A percentile compares a stretch with the other conserved stretches of the same genome.
Conservation (phyloP, 2,888 invertebrate species). For the Cataglyphis altisquamis region DNA sequence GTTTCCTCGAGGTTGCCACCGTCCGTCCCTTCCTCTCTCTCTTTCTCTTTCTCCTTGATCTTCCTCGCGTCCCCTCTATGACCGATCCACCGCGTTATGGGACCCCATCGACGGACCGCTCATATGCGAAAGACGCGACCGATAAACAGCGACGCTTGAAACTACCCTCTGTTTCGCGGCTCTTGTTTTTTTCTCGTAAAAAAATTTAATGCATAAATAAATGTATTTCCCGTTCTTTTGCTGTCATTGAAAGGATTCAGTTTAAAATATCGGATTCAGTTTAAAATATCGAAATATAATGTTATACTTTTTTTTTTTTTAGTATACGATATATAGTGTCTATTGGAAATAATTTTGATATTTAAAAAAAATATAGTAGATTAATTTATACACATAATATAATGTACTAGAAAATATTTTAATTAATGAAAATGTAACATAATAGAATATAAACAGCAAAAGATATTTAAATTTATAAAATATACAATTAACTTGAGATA, state of each 20-base stretch:
- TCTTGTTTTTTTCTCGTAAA: conserved; percentile 22
- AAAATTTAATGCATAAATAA: conserved; percentile 19
- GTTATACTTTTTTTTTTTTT: neutral
- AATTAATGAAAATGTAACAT: neutral
- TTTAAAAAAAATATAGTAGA: neutral
- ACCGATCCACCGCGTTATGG: conserved; percentile 2
- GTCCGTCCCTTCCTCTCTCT: conserved; percentile 29
- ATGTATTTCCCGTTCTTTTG: neutral
- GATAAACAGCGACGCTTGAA: conserved; percentile 47
- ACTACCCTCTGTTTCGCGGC: conserved; percentile 30
- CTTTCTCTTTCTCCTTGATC: conserved; percentile 25
- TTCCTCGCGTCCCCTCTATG: conserved; percentile 33
- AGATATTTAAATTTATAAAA: neutral
- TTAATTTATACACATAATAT: no score
- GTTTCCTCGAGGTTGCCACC: conserved; percentile 78
- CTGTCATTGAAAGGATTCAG: neutral
- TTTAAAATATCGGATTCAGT: neutral
- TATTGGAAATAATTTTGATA: neutral
- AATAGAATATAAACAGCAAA: no score
- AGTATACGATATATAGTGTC: neutral
- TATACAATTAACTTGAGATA: neutral
- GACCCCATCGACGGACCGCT: conserved; percentile 66
- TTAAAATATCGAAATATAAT: neutral
- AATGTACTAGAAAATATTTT: neutral
- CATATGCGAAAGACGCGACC: conserved; percentile 68